These are phyloP conservation scores for Platynereis dumerilii DNA, from an alignment of 2,888 invertebrate genomes.

Conservation along the genomic window DNA sequence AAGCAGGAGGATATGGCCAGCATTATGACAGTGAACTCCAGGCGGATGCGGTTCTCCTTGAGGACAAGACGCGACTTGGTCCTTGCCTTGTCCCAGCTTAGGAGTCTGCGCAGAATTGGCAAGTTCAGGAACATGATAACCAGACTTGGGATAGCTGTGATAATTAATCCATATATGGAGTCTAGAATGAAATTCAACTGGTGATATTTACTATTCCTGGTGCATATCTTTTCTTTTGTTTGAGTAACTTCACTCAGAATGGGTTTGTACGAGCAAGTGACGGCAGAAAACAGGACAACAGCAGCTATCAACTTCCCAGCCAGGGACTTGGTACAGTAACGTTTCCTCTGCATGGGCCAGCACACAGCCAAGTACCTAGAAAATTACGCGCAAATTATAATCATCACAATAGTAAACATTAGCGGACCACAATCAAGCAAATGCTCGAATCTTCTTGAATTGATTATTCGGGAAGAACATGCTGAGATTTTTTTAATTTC, in stretches of 20 bases:
- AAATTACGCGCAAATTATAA: no score
- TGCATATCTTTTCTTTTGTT: constrained; percentile 39
- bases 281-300: constrained; percentile 41
- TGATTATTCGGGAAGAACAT: no score
- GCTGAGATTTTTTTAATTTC: no score
- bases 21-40: constrained; percentile 56
- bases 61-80: constrained; percentile 20
- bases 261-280: constrained; percentile 50
- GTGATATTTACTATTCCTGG: constrained; percentile 41
- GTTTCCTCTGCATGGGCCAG: constrained; percentile 49
- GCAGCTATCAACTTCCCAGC: constrained; percentile 46
- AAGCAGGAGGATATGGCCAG: constrained; percentile 57
- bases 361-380: constrained; percentile 52
- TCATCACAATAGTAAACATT: no score
- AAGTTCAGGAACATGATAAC: constrained; percentile 44
- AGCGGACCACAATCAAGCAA: no score
- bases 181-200: constrained; percentile 50
- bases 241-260: constrained; percentile 40
- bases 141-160: constrained; percentile 32
- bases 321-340: constrained; percentile 47
- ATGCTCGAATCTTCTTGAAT: no score
- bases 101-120: constrained; percentile 50
- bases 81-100: constrained; percentile 28
- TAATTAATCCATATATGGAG: constrained; percentile 47
- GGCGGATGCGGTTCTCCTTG: constrained; percentile 27